Conservation (phyloP, 2,797 vertebrate species). For the Myotis myotis region DNA sequence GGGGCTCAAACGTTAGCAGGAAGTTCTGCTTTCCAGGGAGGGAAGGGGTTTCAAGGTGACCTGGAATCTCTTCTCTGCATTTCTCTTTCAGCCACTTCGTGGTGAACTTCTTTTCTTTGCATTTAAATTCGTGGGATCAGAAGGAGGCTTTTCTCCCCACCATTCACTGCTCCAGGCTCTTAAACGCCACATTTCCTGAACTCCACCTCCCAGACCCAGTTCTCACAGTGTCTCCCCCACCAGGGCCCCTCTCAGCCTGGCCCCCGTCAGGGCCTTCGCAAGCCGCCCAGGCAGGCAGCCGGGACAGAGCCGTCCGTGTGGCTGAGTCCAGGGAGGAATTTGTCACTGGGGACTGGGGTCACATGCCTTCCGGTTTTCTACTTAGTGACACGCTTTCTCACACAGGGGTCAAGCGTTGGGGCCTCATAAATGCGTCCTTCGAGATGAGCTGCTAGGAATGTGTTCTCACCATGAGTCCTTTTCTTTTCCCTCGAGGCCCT, state of each 20-base stretch:
- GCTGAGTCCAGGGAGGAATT: conserved; percentile 18
- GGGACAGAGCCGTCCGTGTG: not conserved
- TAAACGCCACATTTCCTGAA: not conserved
- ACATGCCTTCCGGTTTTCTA: conserved; percentile 58
- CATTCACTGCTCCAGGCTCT: not conserved
- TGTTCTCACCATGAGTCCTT: conserved; percentile 62
- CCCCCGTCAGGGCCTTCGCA: not conserved
- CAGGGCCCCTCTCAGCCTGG: not conserved
- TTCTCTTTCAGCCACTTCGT: not conserved
- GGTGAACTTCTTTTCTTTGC: not conserved
- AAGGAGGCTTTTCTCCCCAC: not conserved
- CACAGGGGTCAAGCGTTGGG: conserved; percentile 58
- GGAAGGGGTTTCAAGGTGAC: not conserved
- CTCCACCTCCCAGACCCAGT: not conserved
- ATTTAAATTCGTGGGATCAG: not conserved
- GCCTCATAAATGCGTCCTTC: conserved; percentile 21
- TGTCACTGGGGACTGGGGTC: conserved; percentile 44
- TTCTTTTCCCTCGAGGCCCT: conserved; percentile 74
- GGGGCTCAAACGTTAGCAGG: not conserved
- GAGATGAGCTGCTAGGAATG: conserved; percentile 52
- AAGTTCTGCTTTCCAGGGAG: not conserved
- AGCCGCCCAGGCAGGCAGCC: not conserved
- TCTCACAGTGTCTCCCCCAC: not conserved
- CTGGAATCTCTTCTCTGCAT: not conserved
- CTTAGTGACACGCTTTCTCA: conserved; percentile 70